Conservation (phyloP, 2,797 vertebrate species). For the Varecia variegata region DNA sequence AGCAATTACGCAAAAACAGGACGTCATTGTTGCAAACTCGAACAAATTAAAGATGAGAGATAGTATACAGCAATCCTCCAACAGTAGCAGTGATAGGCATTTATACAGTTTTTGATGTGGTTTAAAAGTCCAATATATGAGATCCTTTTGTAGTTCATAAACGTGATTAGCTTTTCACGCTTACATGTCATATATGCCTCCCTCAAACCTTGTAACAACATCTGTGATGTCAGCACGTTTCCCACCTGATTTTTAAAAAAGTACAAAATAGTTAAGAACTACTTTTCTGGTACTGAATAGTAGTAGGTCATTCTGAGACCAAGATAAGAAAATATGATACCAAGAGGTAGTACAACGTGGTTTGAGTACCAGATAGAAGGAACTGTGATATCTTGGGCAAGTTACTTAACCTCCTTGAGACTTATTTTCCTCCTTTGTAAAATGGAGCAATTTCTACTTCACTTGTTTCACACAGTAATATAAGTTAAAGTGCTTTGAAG, state of each 20-base stretch:
- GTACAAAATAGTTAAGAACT: not conserved
- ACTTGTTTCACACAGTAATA: not conserved
- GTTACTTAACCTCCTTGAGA: not conserved
- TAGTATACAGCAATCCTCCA: not conserved
- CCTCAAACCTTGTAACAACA: not conserved
- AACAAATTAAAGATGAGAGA: not conserved
- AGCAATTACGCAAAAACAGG: not conserved
- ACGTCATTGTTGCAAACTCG: not conserved
- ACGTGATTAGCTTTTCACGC: not conserved
- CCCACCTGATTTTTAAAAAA: not conserved
- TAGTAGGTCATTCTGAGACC: not conserved
- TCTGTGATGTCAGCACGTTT: not conserved
- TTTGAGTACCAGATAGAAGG: not conserved
- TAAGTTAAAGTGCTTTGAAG: slow-evolving; percentile 50
- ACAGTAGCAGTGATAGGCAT: not conserved
- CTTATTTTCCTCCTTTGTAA: not conserved
- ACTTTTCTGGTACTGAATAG: not conserved
- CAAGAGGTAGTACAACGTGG: not conserved
- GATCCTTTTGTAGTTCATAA: not conserved
- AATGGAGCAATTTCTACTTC: slow-evolving; percentile 7
- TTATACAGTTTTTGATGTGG: not conserved
- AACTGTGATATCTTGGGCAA: not conserved
- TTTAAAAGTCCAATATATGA: not conserved
- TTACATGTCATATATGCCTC: not conserved
- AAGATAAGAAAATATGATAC: slow-evolving; percentile 3